Evolutionary conservation across 2,888 invertebrate species (phyloP).

Genomic region (Agonopterix subpropinquella): DNA sequence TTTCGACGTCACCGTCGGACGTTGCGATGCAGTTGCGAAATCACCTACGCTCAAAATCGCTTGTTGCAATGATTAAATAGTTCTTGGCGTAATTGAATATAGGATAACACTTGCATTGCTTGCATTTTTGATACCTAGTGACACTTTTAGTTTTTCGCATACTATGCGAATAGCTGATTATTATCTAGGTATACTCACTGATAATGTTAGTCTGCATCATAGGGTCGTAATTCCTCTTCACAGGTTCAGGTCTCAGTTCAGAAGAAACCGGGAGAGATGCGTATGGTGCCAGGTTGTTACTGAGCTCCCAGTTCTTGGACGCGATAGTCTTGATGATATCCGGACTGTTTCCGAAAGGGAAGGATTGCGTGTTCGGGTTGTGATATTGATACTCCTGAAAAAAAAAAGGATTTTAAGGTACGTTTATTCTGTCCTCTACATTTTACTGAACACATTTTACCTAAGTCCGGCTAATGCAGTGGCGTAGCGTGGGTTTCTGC

Average conservation of each 20-base stretch:
- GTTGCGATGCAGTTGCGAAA: too few species aligned
- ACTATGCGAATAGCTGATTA: not conserved
- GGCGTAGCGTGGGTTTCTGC: too few species aligned
- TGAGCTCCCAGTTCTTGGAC: conserved; percentile 60
- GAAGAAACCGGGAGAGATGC: conserved; percentile 40
- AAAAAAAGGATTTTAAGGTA: not conserved
- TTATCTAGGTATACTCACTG: conserved; percentile 31
- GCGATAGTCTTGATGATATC: conserved; percentile 59
- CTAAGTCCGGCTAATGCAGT: too few species aligned
- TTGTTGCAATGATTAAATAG: too few species aligned
- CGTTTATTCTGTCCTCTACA: too few species aligned
- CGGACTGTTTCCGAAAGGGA: conserved; percentile 57
- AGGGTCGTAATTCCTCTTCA: conserved; percentile 58
- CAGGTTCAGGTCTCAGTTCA: conserved; percentile 55
- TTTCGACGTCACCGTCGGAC: too few species aligned
- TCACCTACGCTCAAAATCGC: too few species aligned
- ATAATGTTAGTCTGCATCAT: conserved; percentile 63
- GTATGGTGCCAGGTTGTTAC: conserved; percentile 53
- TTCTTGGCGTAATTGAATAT: too few species aligned
- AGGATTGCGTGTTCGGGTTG: conserved; percentile 46
- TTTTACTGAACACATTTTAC: too few species aligned
- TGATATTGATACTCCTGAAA: conserved; percentile 61
- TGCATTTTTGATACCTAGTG: too few species aligned
- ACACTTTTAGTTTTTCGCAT: too few species aligned
- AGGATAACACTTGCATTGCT: too few species aligned